These are phyloP conservation scores for Corythoichthys intestinalis DNA, from an alignment of 2,113 vertebrate species.

Conservation along the genomic window DNA sequence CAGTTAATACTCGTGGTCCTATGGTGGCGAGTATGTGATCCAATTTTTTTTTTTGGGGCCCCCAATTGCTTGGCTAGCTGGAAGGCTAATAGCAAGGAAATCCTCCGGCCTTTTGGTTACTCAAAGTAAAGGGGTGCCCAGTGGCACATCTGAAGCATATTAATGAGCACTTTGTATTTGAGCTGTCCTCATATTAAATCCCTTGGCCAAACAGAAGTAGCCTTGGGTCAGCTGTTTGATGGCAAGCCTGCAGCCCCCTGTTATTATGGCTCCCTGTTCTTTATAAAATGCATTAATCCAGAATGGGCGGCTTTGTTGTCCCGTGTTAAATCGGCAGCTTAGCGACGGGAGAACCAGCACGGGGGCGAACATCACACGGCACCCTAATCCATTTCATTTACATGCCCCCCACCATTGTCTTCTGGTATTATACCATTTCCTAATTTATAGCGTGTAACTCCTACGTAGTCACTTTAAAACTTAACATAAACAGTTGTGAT, in stretches of 20 bases:
- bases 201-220: slow-evolving; percentile 8
- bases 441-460: neutral
- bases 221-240: slow-evolving; percentile 1
- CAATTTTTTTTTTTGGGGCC: neutral
- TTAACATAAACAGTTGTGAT: neutral
- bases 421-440: neutral
- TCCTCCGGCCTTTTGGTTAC: neutral
- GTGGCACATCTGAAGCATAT: neutral
- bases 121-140: neutral
- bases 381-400: slow-evolving; percentile 1
- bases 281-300: slow-evolving; percentile 4
- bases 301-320: slow-evolving; percentile 4
- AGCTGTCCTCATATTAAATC: slow-evolving; percentile 7
- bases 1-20: neutral
- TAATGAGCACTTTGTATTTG: neutral
- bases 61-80: neutral
- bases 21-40: neutral
- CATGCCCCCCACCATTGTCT: neutral
- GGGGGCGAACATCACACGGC: slow-evolving; percentile 1
- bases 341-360: slow-evolving; percentile 1
- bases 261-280: slow-evolving; percentile 10
- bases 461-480: neutral
- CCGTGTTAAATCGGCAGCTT: slow-evolving; percentile 6
- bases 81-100: neutral
- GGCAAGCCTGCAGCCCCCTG: neutral